Evolutionary conservation across 2,797 vertebrate species (phyloP).

Genomic region (Silurus lanzhouensis): DNA sequence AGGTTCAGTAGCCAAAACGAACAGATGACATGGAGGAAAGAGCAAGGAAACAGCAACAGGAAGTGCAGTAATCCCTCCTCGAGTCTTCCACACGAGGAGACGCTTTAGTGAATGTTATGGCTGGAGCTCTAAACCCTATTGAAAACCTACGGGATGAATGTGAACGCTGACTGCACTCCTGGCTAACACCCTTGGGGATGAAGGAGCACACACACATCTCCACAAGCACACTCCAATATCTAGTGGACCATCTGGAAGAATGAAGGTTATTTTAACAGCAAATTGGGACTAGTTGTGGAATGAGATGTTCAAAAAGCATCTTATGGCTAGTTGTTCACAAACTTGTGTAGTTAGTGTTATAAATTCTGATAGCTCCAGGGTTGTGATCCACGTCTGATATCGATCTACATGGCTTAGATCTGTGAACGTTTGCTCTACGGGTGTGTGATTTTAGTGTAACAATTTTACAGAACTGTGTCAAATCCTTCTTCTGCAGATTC

Average conservation of each 20-base stretch:
- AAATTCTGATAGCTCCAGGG: not conserved
- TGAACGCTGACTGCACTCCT: too few relatives aligned
- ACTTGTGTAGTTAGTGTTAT: too few relatives aligned
- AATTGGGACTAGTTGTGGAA: too few relatives aligned
- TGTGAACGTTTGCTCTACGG: not conserved
- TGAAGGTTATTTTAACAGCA: too few relatives aligned
- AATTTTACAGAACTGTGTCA: not conserved
- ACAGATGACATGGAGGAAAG: not conserved
- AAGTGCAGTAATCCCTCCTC: not conserved
- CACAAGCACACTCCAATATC: too few relatives aligned
- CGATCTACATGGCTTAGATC: not conserved
- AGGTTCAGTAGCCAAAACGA: not conserved
- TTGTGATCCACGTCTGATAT: not conserved
- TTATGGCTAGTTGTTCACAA: too few relatives aligned
- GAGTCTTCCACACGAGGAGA: not conserved
- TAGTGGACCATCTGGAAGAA: too few relatives aligned
- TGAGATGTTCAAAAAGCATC: too few relatives aligned
- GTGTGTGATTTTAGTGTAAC: not conserved
- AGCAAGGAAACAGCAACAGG: not conserved
- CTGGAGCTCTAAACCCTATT: too few relatives aligned
- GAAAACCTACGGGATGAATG: too few relatives aligned
- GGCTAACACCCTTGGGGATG: too few relatives aligned
- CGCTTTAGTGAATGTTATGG: not conserved
- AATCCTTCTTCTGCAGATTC: conserved; percentile 46
- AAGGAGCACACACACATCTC: too few relatives aligned